Evolutionary conservation across 2,113 vertebrate genomes (phyloP), one percentile per base, ranked within the genome.

Genomic region (Atlantisia rogersi): DNA sequence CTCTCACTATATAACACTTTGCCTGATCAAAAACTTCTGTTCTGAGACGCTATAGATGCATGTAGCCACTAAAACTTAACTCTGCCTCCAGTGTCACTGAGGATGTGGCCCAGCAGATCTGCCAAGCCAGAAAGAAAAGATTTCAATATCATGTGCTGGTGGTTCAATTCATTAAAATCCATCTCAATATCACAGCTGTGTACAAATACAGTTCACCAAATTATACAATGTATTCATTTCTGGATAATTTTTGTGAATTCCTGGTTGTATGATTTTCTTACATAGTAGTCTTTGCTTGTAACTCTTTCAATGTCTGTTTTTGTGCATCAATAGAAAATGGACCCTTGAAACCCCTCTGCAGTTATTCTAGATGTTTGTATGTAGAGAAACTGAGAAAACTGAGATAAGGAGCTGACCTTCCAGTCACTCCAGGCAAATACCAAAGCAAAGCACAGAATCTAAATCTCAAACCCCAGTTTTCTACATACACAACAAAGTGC

Each of bases 261-360:
- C 79, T 73, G 24, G 12, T 80, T 46, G 14, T 50, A 9, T 78
- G 28, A 21, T 17, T 28, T 29, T 60, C 62, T 48, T 55, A 14
- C 5, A 26, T 1, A 46, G 9, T 26, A 9, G 35, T 63, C 10
- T 37, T 70, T 65, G 32, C 18, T 62, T 46, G 35, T 44, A 26
- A 48, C 11, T 19, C 85, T 79, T 26, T 32, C 24, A 65, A 2
- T 15, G 4, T 14, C 37, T 48, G 9, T 37, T 71, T 59, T 29
- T 7, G 2, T 16, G 10, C 58, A 39, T 39, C 13, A 26, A 10
- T 4, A 48, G 48, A 37, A 86, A 53, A 0, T 2, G 13, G 31
- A 40, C 18, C 76, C 37, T 28, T 71, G 53, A 68, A 93, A 63
- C 6, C 15, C 53, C 32, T 2, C 42, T 93, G 63, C 32, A 77